phyloP scores from a whole-genome alignment of 2,888 invertebrate species.

The Plagodis pulveraria region DNA sequence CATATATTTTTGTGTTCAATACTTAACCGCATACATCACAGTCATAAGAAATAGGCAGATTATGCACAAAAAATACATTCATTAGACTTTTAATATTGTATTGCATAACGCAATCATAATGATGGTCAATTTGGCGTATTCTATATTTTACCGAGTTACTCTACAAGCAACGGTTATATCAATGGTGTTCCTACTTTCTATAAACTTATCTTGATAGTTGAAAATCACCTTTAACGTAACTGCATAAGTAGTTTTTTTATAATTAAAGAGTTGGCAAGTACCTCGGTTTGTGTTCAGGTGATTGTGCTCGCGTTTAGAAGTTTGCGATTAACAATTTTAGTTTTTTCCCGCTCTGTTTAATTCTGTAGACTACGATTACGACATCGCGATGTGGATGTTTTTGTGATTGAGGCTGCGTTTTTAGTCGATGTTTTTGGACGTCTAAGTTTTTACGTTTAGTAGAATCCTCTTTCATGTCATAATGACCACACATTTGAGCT shows the following conservation, averaged over 20 bases:
- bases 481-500: too few species aligned
- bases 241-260: slow-evolving; percentile 1
- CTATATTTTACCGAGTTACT: slow-evolving; percentile 2
- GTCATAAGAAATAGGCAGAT: too few species aligned
- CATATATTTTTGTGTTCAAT: too few species aligned
- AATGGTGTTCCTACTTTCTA: slow-evolving; percentile 18
- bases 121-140: not conserved
- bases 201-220: slow-evolving; percentile 3
- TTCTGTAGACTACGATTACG: not conserved
- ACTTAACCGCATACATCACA: too few species aligned
- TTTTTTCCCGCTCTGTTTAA: not conserved
- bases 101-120: too few species aligned
- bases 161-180: slow-evolving; percentile 10
- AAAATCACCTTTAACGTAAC: slow-evolving; percentile 14
- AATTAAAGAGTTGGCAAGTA: not conserved
- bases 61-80: too few species aligned
- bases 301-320: not conserved
- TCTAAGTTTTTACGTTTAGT: too few species aligned
- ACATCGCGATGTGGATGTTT: not conserved
- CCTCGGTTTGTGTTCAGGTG: not conserved
- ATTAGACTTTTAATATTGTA: too few species aligned
- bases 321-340: not conserved
- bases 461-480: too few species aligned
- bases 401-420: too few species aligned
- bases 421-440: too few species aligned